A percentile compares a stretch with the other conserved stretches of the same genome.
phyloP scores from a whole-genome alignment of 2,797 vertebrate genomes.

The Dicrostonyx torquatus region DNA sequence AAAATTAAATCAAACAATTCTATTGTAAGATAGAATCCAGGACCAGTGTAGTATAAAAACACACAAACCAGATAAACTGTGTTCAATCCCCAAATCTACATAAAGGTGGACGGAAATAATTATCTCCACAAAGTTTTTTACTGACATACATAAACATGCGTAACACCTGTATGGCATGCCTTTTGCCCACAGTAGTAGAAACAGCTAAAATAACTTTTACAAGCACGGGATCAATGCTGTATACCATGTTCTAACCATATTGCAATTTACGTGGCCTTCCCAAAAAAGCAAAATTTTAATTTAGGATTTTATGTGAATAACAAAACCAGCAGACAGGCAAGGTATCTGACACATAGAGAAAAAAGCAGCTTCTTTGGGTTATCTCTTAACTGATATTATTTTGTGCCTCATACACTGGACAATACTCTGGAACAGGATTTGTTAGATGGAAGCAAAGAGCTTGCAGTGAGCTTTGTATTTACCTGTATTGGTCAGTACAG shows the following conservation, averaged over 20 bases:
- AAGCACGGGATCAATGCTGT: not conserved
- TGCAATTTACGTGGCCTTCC: not conserved
- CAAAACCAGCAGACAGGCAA: not conserved
- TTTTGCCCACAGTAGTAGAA: not conserved
- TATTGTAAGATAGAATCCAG: not conserved
- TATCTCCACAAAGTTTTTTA: not conserved
- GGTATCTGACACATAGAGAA: not conserved
- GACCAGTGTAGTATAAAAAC: too few relatives aligned
- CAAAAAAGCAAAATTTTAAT: not conserved
- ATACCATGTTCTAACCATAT: not conserved
- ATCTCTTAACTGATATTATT: not conserved
- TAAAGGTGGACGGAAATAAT: not conserved
- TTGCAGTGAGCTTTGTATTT: not conserved
- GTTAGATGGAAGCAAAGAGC: not conserved
- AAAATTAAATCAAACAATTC: slow-evolving; percentile 7
- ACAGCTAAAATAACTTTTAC: not conserved
- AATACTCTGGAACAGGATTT: not conserved
- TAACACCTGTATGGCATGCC: not conserved
- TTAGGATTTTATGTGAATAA: slow-evolving; percentile 12
- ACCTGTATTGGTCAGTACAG: not conserved
- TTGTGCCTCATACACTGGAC: not conserved
- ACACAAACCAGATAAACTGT: not conserved
- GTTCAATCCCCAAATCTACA: not conserved
- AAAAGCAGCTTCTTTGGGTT: not conserved
- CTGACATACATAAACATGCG: not conserved